Conservation (phyloP, 2,113 vertebrate genomes). For the Lichenostomus cassidix region DNA sequence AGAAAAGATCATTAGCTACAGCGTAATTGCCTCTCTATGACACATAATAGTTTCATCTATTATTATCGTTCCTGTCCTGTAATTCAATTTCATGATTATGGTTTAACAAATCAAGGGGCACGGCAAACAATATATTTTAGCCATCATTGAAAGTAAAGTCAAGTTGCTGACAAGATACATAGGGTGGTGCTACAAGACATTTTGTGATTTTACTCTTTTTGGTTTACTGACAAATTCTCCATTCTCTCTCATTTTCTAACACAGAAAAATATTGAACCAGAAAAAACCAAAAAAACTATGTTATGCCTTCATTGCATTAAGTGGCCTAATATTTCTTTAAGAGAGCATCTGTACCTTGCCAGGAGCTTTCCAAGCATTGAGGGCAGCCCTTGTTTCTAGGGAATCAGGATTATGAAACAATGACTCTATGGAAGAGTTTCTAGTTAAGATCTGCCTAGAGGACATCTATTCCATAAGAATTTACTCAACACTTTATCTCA, state of each 20-base stretch:
- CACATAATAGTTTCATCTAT: conserved; percentile 45
- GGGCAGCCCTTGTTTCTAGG: background rate
- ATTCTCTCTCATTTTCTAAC: background rate
- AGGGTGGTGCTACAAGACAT: background rate
- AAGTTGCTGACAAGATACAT: background rate
- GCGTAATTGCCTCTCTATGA: conserved; percentile 48
- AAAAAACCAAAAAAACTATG: background rate
- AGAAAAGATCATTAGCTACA: conserved; percentile 66
- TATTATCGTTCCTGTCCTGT: conserved; percentile 17
- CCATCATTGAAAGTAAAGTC: conserved; percentile 29
- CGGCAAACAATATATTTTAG: conserved; percentile 48
- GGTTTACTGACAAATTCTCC: background rate
- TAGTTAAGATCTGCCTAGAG: background rate
- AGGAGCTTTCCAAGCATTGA: background rate
- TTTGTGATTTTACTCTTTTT: background rate
- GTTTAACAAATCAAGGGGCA: conserved; percentile 50
- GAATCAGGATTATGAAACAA: background rate
- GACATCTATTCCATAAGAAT: background rate
- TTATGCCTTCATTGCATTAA: background rate
- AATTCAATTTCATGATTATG: conserved; percentile 57
- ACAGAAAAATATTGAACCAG: background rate
- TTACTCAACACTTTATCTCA: background rate
- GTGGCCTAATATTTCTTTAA: background rate
- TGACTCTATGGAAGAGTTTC: background rate
- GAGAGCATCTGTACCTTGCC: background rate